Base-by-base conservation (phyloP, 2,888 invertebrate genomes). In the Hirtodrosophila trivittata region DNA sequence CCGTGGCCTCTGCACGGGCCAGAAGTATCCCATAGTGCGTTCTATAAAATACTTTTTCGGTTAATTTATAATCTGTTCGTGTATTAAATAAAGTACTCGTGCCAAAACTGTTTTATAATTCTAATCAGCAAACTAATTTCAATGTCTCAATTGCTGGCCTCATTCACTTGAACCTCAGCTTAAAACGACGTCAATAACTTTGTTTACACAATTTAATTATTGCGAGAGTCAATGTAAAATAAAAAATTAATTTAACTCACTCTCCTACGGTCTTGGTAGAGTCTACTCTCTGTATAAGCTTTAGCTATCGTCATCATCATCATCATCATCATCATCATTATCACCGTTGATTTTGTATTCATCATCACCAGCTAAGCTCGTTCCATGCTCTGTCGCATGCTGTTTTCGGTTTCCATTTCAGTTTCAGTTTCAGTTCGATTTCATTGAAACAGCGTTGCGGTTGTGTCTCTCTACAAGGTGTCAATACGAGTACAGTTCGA, bases 21-120 rank as follows among this genome's bases (percentile, higher is more conserved):
- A 95, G 82, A 95, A 95, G 87, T 96, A 93, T 87, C 96, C 96
- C 0, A 93, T 96, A 55, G 91, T 96, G 45, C 93, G 95, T 65
- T 94, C 94, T 0, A 94, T 94, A 49, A 95, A 95, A 91, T 94
- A 92, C 84, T 91, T 92, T 51, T 43, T 84, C 38, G 47, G 18
- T 4, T 81, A 70, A 50, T 21, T 30, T 32, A 14, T 26, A 28
- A 43, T 47, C 7, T 21, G 3, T 33, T 46, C 37, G 1, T 33
- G 16, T 16, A 43, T 30, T 6, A 43, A 55, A 46, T 28, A 51
- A 58, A 42, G 5, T n/a, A n/a, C n/a, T n/a, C n/a, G n/a, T n/a
- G 5, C 18, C 2, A 21, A 30, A 21, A 10, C 3, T 14, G 3
- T n/a, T 41, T 54, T 33, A 13, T n/a, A 32, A 65, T 49, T 69